Base-by-base conservation (phyloP, 2,888 invertebrate genomes). In the Campaea margaritaria region DNA sequence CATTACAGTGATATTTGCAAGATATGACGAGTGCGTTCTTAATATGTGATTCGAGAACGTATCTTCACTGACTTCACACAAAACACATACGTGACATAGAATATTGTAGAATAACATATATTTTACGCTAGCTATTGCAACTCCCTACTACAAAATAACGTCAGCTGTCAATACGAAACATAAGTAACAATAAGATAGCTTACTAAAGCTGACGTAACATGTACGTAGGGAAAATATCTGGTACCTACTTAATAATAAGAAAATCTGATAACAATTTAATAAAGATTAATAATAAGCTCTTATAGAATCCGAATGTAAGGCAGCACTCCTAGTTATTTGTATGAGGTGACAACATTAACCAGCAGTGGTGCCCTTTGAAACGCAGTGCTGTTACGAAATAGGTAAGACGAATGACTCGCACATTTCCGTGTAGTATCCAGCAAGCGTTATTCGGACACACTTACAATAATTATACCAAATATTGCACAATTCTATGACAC, bases 1-100 rank as follows among this genome's bases (percentile, higher is more conserved):
- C 81, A 87, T 85, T 86, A 87, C 82, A 87, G 76, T 87, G 86
- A 90, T 91, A 91, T 86, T 80, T 63, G 46, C 85, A 86, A 87
- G 85, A 89, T 89, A 90, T 89, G 86, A 81, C 73, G 68, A 76
- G 78, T 79, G 78, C 78, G 81, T 73, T 74, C 72, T 73, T 31
- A 76, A 78, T 57, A 51, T 44, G 51, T 50, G 50, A 56, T 43
- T 42, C 11, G 34, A 44, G 39, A 48, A 48, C 13, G 43, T 41
- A 31, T 53, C 46, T 31, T 28, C 11, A 11, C 21, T 42, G 16
- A 41, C 31, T 51, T 46, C 39, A 55, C 58, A 64, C 48, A 62
- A 51, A 64, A 67, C 51, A 65, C 60, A 47, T 55, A 50, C 46
- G 31, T 57, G 52, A 62, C 38, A 62, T 58, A 52, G 43, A 58